phyloP scores from a whole-genome alignment of 2,888 invertebrate species.

The Tridacna crocea region DNA sequence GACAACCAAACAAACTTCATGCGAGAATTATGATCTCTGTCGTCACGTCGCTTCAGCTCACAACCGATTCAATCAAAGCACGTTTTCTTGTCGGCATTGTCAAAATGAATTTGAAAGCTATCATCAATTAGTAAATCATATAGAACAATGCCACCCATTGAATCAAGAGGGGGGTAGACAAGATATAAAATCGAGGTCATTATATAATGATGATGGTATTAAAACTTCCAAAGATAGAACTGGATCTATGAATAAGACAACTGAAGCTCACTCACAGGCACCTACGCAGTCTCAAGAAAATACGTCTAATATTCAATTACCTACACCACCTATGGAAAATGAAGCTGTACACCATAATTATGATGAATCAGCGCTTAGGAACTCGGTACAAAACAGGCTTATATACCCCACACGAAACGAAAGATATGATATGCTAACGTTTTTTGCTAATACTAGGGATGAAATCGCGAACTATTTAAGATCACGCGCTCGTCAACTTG shows the following conservation, averaged over 20 bases:
- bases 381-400: slow-evolving; percentile 22
- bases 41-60: slow-evolving; percentile 25
- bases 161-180: too few species aligned
- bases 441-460: slow-evolving; percentile 31
- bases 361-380: slow-evolving; percentile 23
- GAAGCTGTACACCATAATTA: slow-evolving; percentile 8
- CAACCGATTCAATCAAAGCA: not conserved
- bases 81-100: slow-evolving; percentile 22
- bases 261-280: not conserved
- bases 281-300: not conserved
- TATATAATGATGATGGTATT: not conserved
- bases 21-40: slow-evolving; percentile 28
- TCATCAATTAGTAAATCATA: not conserved
- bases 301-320: not conserved
- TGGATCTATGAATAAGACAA: not conserved
- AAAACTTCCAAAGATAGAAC: not conserved
- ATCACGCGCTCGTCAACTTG: slow-evolving; percentile 11
- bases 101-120: slow-evolving; percentile 12
- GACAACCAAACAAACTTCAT: slow-evolving; percentile 20
- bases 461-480: slow-evolving; percentile 6
- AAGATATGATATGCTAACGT: slow-evolving; percentile 42
- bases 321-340: not conserved
- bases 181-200: not conserved
- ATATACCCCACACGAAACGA: slow-evolving; percentile 33
- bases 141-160: slow-evolving; percentile 4